Evolutionary conservation across 2,113 vertebrate species (phyloP), one percentile per base, ranked within the genome.

Genomic region (Sorex araneus): DNA sequence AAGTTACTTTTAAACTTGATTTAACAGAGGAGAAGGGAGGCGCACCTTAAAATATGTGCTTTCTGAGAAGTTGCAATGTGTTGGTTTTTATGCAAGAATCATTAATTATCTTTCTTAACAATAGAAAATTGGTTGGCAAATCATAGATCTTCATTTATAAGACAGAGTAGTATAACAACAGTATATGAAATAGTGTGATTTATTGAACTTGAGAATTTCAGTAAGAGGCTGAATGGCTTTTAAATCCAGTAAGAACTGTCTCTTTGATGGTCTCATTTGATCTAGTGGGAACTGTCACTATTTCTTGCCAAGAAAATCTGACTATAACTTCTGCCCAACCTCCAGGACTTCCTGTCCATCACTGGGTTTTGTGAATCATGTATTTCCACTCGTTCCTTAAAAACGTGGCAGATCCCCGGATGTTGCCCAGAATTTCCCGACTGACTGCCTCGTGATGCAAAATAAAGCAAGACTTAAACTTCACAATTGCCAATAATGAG

Each of bases 401-500:
- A 95, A 30, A 87, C 2, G 70, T 93, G 57, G 57, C 76, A 67
- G 97, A 96, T 89, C 92, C 21, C 86, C 77, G 95, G 89, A 94
- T 93, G 27, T 95, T 97, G 98, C 97, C 40, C 77, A 97, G 96
- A 92, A 97, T 97, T 96, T 99, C 98, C 98, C 97, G 94, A 97
- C 97, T 97, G 98, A 96, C 98, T 97, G 96, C 86, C 97, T 95
- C 86, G 94, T 94, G 97, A 98, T 98, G 97, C 97, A 98, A 98
- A 99, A 99, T 97, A 98, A 98, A 98, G 98, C 98, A 98, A 98
- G 98, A 98, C 98, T 99, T 98, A 99, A 99, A 99, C 98, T 98
- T 98, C 98, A 98, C 98, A 98, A 98, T 98, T 98, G 98, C 98
- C 98, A 99, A 99, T 99, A 99, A 99, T 98, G 99, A 99, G 98